phyloP scores from a whole-genome alignment of 2,888 invertebrate species.

The Bombylius major region DNA sequence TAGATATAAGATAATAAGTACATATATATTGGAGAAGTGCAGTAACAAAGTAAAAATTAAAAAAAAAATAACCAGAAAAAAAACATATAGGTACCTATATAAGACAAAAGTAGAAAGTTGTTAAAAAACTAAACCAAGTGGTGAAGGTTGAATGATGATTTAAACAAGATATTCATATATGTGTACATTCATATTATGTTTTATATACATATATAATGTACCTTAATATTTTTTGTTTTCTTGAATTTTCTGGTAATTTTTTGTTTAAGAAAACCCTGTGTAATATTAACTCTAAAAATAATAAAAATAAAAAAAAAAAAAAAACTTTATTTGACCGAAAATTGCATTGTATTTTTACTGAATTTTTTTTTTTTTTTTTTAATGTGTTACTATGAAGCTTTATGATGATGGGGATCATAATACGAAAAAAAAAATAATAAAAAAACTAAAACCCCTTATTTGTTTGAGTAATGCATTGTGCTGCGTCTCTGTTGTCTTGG shows the following conservation, averaged over 20 bases:
- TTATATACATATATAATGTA: too few species aligned
- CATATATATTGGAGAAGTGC: not conserved
- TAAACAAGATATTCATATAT: not conserved
- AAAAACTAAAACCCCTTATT: not conserved
- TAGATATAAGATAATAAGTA: not conserved
- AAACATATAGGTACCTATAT: not conserved
- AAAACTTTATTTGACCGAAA: not conserved
- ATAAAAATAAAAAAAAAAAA: not conserved
- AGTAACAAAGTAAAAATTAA: not conserved
- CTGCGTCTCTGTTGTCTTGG: not conserved
- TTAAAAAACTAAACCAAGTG: not conserved
- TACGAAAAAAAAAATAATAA: too few species aligned
- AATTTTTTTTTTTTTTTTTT: too few species aligned
- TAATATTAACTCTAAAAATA: not conserved
- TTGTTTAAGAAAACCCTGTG: not conserved
- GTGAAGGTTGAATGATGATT: not conserved
- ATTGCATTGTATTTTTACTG: not conserved
- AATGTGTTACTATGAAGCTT: too few species aligned
- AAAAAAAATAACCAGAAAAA: not conserved
- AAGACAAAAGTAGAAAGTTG: slow-evolving; percentile 7
- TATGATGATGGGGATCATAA: too few species aligned
- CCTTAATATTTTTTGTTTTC: too few species aligned
- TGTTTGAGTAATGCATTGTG: not conserved
- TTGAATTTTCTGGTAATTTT: not conserved
- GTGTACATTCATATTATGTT: too few species aligned